Evolutionary conservation across 2,113 vertebrate genomes (phyloP), one percentile per base, ranked within the genome.

Genomic region (Tinamus guttatus): DNA sequence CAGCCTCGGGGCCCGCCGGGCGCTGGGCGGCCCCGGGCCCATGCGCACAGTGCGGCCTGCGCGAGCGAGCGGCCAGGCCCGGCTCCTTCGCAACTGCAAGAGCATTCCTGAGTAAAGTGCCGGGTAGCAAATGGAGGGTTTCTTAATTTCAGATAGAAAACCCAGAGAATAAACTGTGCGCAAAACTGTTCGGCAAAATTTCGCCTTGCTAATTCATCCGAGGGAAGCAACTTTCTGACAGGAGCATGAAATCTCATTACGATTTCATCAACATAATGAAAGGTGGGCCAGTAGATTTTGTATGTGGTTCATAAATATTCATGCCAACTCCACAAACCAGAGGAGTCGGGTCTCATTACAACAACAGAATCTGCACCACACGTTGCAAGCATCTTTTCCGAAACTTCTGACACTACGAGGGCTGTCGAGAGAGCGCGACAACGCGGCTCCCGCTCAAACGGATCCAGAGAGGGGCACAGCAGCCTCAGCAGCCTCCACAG

Each of bases 1-100:
- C 99, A 99, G 98, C 83, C 97, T 96, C 93, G 69, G 97, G 98
- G 59, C 94, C 96, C 98, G 98, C 98, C 98, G 98, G 97, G 98
- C 95, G 69, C 69, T 97, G 97, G 98, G 98, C 98, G 94, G 97
- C 92, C 96, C 96, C 87, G 91, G 96, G 96, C 98, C 97, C 97
- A 92, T 97, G 97, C 94, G 97, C 94, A 98, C 95, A 94, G 96
- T 95, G 93, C 95, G 79, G 91, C 90, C 92, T 87, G 97, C 89
- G 94, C 67, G 90, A 2, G 11, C 80, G 67, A 81, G 78, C 54
- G 40, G 89, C 5, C 16, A 32, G 94, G 52, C 59, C 81, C 7
- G 41, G 70, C 77, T 93, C 87, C 38, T 25, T n/a, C 63, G 19
- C 60, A 64, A 76, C 22, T 15, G 40, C 63, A 34, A 32, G 30